Conservation (phyloP, 1,140 invertebrate genomes). For the Thaumatotibia leucotreta region DNA sequence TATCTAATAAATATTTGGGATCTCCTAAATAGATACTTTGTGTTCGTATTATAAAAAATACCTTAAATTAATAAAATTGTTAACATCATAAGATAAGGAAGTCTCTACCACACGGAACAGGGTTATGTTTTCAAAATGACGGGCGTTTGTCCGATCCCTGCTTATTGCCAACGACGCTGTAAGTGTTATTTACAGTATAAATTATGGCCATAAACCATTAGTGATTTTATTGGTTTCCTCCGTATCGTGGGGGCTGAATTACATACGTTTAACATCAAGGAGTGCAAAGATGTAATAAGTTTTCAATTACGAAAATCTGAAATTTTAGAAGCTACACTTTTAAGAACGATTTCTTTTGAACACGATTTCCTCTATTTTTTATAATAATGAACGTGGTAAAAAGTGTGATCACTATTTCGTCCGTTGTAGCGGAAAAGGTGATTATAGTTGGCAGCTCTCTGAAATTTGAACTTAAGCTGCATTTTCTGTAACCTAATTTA, state of each 20-base stretch:
- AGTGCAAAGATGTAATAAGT: neutral
- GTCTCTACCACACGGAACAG: too few species aligned
- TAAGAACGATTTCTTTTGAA: neutral
- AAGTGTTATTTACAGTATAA: constrained; percentile 14
- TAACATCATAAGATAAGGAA: too few species aligned
- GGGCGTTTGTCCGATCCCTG: too few species aligned
- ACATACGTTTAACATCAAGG: neutral
- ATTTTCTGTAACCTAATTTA: neutral
- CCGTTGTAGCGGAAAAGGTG: neutral
- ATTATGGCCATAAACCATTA: constrained; percentile 7
- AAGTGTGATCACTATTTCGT: neutral
- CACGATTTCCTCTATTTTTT: neutral
- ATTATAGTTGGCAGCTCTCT: neutral
- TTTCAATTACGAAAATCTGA: neutral
- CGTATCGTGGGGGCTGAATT: constrained; percentile 4
- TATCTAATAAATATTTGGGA: too few species aligned
- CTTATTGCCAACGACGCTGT: neutral
- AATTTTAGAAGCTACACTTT: neutral
- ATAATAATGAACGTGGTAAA: too few species aligned
- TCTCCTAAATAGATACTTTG: too few species aligned
- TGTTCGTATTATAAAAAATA: too few species aligned
- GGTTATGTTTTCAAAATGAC: too few species aligned
- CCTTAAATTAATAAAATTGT: too few species aligned
- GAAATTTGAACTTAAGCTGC: neutral
- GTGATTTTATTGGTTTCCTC: constrained; percentile 8